Evolutionary conservation across 1,140 invertebrate genomes (phyloP).

Genomic region (Drosophila obscura): DNA sequence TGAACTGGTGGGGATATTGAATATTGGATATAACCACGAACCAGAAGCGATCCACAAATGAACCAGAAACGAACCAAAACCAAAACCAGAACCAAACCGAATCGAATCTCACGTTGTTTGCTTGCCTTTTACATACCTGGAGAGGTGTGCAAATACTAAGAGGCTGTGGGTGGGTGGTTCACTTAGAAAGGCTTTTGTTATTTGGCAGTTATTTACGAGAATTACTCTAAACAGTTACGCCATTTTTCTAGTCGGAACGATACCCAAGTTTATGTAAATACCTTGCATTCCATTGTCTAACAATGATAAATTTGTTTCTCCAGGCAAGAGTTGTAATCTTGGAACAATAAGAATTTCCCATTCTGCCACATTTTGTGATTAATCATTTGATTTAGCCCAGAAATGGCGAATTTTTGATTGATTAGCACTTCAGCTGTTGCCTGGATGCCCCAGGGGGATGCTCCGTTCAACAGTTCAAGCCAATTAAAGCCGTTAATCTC

Average conservation of each 20-base stretch:
- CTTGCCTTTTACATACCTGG: slow-evolving; percentile 33
- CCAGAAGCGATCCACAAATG: slow-evolving; percentile 3
- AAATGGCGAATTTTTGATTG: slow-evolving; percentile 36
- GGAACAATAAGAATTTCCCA: slow-evolving; percentile 9
- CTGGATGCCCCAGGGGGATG: not conserved
- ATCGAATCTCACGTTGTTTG: slow-evolving; percentile 34
- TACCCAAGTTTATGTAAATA: too few species aligned
- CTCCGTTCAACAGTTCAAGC: slow-evolving; percentile 28
- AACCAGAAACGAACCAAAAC: slow-evolving; percentile 16
- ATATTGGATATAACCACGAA: too few species aligned
- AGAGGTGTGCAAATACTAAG: slow-evolving; percentile 27
- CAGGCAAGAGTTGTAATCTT: too few species aligned
- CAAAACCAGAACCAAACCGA: slow-evolving; percentile 15
- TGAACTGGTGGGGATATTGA: slow-evolving; percentile 48
- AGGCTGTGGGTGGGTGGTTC: slow-evolving; percentile 7
- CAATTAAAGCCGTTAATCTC: slow-evolving; percentile 35
- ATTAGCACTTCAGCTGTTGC: slow-evolving; percentile 38
- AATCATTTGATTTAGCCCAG: slow-evolving; percentile 34
- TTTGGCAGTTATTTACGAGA: slow-evolving; percentile 8
- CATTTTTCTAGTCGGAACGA: too few species aligned
- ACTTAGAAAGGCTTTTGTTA: slow-evolving; percentile 22
- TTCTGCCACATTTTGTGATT: slow-evolving; percentile 13
- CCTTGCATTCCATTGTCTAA: too few species aligned
- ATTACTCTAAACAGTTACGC: too few species aligned
- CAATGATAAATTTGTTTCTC: too few species aligned